Evolutionary conservation across 2,888 invertebrate genomes (phyloP).

Genomic region (Bimastos eiseni): DNA sequence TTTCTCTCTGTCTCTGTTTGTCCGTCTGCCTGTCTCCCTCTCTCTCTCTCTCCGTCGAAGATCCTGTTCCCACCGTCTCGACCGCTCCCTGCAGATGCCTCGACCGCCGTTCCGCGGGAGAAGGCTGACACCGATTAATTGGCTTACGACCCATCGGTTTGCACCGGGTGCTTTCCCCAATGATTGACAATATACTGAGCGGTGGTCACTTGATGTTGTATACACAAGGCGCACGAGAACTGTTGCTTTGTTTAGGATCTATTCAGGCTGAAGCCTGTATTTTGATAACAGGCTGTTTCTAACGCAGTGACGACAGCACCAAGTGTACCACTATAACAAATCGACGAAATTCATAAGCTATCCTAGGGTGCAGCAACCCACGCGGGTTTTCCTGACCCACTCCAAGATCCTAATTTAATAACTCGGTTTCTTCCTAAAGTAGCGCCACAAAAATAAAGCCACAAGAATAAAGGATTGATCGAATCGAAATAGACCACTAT

Average conservation of each 20-base stretch:
- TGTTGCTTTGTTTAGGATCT: neutral
- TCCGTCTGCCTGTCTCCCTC: too few relatives aligned
- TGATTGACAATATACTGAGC: constrained; percentile 13
- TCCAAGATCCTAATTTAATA: neutral
- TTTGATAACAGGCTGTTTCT: neutral
- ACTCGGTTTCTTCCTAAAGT: neutral
- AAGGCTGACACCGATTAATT: constrained; percentile 4
- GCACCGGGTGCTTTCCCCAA: neutral
- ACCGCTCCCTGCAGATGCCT: neutral
- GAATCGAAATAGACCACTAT: too few relatives aligned
- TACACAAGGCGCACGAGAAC: neutral
- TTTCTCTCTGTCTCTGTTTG: too few relatives aligned
- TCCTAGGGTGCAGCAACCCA: neutral
- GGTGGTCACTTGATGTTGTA: neutral
- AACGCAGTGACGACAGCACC: neutral
- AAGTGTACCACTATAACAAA: neutral
- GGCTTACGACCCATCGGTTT: neutral
- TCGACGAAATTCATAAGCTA: neutral
- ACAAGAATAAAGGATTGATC: neutral
- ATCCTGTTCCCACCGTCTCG: neutral
- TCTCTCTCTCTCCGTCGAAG: neutral
- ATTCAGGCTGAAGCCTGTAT: neutral
- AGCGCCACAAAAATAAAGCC: neutral
- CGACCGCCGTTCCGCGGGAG: neutral
- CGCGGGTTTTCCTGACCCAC: neutral